These are phyloP conservation scores for Leptoclinus maculatus DNA, from an alignment of 2,797 vertebrate genomes.

Conservation along the genomic window DNA sequence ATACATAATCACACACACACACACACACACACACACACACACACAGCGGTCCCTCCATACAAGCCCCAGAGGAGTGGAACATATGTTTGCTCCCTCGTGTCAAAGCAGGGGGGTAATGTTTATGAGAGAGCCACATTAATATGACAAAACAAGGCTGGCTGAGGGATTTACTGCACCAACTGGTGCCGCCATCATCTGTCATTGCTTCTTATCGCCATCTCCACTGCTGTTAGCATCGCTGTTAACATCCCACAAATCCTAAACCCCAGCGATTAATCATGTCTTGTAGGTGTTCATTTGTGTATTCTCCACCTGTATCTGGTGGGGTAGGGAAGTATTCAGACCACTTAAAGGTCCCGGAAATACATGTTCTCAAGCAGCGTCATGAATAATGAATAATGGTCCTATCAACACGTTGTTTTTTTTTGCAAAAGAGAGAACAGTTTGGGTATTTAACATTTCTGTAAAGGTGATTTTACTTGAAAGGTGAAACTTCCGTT, in stretches of 20 bases:
- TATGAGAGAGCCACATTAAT: slow-evolving; percentile 72
- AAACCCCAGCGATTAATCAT: slow-evolving; percentile 38
- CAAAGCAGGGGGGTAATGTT: slow-evolving; percentile 60
- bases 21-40: slow-evolving; percentile 15
- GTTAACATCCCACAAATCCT: slow-evolving; percentile 41
- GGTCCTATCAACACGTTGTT: not conserved
- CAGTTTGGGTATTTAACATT: not conserved
- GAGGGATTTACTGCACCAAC: slow-evolving; percentile 66
- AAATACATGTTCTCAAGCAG: not conserved
- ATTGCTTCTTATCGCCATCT: slow-evolving; percentile 45
- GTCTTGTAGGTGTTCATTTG: slow-evolving; percentile 15
- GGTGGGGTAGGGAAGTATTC: not conserved
- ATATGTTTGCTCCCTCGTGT: slow-evolving; percentile 67
- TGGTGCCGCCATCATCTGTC: slow-evolving; percentile 58
- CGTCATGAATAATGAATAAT: not conserved
- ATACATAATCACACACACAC: slow-evolving; percentile 26
- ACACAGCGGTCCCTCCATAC: slow-evolving; percentile 38
- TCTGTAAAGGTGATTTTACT: not conserved
- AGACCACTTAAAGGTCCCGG: not conserved
- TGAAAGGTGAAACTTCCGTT: too few relatives aligned
- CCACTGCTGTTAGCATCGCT: slow-evolving; percentile 49
- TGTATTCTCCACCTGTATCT: slow-evolving; percentile 13
- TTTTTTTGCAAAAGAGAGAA: not conserved
- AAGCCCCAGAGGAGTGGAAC: slow-evolving; percentile 56
- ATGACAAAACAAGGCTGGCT: slow-evolving; percentile 76